These are phyloP conservation scores for Zaprionus vittiger DNA, from an alignment of 1,140 invertebrate genomes.

Conservation along the genomic window DNA sequence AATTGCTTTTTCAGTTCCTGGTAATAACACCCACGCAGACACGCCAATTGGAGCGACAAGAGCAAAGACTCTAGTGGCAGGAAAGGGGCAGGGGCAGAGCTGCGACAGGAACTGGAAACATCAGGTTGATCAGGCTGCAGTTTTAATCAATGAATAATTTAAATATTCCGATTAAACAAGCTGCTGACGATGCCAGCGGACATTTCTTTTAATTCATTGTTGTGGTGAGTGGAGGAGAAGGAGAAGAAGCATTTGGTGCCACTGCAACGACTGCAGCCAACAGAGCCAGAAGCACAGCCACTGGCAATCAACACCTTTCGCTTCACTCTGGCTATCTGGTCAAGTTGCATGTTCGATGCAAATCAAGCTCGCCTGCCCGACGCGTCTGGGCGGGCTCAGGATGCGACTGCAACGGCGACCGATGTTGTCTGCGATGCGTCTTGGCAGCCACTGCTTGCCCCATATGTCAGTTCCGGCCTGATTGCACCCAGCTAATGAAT, in stretches of 20 bases:
- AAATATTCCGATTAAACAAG: conserved; percentile 82
- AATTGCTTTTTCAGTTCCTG: conserved; percentile 44
- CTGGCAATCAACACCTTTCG: conserved; percentile 74
- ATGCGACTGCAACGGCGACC: neutral
- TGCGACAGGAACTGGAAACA: neutral
- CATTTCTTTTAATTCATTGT: conserved; percentile 80
- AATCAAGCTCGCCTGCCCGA: conserved; percentile 54
- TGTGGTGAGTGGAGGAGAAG: neutral
- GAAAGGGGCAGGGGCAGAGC: neutral
- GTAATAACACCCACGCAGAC: conserved; percentile 59
- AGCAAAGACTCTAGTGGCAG: conserved; percentile 11
- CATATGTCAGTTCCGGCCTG: conserved; percentile 78
- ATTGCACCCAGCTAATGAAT: conserved; percentile 78
- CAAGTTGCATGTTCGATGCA: conserved; percentile 75
- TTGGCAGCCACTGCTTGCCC: conserved; percentile 14
- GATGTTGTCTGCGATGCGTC: neutral
- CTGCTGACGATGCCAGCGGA: conserved; percentile 49
- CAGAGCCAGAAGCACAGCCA: neutral
- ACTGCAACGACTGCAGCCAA: conserved; percentile 10
- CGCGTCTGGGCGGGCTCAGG: conserved; percentile 41
- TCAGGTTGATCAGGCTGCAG: conserved; percentile 48
- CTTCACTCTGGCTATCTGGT: conserved; percentile 29
- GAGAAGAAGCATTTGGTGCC: neutral
- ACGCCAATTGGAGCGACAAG: conserved; percentile 45
- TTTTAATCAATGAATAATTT: conserved; percentile 81